Evolutionary conservation across 2,113 vertebrate species (phyloP).

Genomic region (Paramormyrops kingsleyae): DNA sequence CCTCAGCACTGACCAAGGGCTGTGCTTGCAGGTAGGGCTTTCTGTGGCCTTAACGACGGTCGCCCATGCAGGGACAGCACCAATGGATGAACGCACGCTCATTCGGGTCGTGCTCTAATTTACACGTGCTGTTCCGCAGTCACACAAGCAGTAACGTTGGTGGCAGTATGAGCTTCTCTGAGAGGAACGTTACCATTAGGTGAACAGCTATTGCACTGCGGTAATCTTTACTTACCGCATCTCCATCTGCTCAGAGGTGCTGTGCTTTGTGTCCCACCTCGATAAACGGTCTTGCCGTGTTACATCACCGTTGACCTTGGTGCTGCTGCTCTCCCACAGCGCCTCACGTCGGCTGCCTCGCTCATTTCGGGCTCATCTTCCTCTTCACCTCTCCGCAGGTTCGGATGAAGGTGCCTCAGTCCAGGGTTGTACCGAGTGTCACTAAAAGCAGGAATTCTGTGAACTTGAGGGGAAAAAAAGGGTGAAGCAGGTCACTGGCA

Average conservation of each 20-base stretch:
- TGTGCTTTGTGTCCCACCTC: background rate
- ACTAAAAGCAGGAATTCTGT: background rate
- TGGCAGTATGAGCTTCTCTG: background rate
- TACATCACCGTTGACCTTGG: background rate
- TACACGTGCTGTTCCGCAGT: background rate
- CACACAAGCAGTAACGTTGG: background rate
- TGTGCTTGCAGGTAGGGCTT: background rate
- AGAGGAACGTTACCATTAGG: background rate
- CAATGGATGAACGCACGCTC: background rate
- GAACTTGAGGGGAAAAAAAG: background rate
- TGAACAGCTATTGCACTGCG: background rate
- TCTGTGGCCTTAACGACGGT: background rate
- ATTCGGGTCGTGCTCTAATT: background rate
- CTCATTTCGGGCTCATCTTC: background rate
- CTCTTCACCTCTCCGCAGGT: background rate
- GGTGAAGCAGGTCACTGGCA: conserved; percentile 49
- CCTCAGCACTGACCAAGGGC: background rate
- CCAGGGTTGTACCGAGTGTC: background rate
- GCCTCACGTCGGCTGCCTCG: background rate
- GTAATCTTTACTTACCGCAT: background rate
- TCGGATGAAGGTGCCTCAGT: background rate
- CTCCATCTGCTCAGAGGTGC: background rate
- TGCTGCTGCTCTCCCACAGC: background rate
- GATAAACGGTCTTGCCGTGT: background rate
- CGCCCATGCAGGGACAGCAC: background rate